Conservation (phyloP, 2,888 invertebrate species). For the Exocentrus adspersus region DNA sequence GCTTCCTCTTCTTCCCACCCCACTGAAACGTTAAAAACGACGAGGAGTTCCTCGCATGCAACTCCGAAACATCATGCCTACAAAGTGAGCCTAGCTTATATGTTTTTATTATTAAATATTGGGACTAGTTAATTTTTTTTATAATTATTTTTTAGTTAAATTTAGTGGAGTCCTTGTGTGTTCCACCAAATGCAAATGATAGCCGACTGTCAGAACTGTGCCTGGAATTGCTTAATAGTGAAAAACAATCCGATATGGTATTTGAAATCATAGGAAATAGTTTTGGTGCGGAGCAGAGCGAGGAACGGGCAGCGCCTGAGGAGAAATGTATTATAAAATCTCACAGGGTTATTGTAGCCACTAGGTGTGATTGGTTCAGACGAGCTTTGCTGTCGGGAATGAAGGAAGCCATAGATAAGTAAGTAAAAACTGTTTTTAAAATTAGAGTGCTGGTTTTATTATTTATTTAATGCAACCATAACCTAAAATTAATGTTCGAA, state of each 20-base stretch:
- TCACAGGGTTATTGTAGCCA: slow-evolving; percentile 74
- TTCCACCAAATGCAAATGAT: slow-evolving; percentile 67
- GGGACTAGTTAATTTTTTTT: not conserved
- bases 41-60: slow-evolving; percentile 41
- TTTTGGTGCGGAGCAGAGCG: slow-evolving; percentile 28
- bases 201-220: slow-evolving; percentile 70
- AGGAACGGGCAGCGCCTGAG: slow-evolving; percentile 32
- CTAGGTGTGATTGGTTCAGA: slow-evolving; percentile 76
- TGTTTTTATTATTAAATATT: not conserved
- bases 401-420: slow-evolving; percentile 77
- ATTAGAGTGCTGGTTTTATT: too few relatives aligned
- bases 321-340: slow-evolving; percentile 64
- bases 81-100: slow-evolving; percentile 39
- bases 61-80: slow-evolving; percentile 52
- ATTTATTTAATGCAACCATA: too few relatives aligned
- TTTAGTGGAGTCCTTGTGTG: slow-evolving; percentile 71
- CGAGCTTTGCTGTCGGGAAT: slow-evolving; percentile 75
- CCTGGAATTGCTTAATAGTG: slow-evolving; percentile 68
- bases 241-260: slow-evolving; percentile 71
- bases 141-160: slow-evolving; percentile 63
- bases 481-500: too few relatives aligned
- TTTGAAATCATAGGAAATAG: slow-evolving; percentile 67
- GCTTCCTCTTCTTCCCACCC: slow-evolving; percentile 37
- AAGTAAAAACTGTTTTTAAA: slow-evolving; percentile 28
- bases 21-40: slow-evolving; percentile 40